These are phyloP conservation scores for Hydrophis major DNA, from an alignment of 2,797 vertebrate genomes.

Conservation along the genomic window DNA sequence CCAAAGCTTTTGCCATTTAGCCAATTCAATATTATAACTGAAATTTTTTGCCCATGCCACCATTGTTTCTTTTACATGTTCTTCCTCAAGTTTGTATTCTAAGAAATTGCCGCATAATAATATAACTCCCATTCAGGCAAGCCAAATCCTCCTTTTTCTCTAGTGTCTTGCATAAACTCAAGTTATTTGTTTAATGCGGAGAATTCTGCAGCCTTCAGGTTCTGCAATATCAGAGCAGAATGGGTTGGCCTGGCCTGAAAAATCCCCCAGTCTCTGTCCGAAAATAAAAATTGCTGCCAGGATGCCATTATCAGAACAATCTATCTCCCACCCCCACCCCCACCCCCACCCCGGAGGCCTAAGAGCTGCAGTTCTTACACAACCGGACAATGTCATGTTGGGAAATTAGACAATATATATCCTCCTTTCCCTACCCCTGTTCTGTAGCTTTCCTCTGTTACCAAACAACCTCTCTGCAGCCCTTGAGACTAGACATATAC, in stretches of 20 bases:
- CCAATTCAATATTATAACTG: too few relatives aligned
- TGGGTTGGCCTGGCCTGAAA: neutral
- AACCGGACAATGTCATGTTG: neutral
- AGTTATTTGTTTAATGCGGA: neutral
- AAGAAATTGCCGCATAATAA: too few relatives aligned
- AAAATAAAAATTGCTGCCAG: neutral
- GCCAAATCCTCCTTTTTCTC: too few relatives aligned
- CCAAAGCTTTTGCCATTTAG: too few relatives aligned
- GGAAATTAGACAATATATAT: neutral
- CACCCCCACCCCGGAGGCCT: neutral
- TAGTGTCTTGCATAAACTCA: neutral
- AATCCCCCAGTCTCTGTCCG: too few relatives aligned
- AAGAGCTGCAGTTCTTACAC: neutral
- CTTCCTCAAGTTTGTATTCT: too few relatives aligned
- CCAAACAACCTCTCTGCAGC: neutral
- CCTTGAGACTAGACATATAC: neutral
- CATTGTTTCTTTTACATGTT: too few relatives aligned
- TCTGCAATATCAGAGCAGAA: neutral
- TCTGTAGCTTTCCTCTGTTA: neutral
- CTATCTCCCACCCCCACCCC: too few relatives aligned
- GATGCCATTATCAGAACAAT: neutral
- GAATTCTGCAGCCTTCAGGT: fast-evolving
- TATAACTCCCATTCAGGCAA: too few relatives aligned
- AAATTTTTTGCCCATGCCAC: too few relatives aligned
- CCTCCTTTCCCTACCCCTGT: neutral